Evolutionary conservation across 1,140 invertebrate species (phyloP).

Genomic region (Ectropis grisescens): DNA sequence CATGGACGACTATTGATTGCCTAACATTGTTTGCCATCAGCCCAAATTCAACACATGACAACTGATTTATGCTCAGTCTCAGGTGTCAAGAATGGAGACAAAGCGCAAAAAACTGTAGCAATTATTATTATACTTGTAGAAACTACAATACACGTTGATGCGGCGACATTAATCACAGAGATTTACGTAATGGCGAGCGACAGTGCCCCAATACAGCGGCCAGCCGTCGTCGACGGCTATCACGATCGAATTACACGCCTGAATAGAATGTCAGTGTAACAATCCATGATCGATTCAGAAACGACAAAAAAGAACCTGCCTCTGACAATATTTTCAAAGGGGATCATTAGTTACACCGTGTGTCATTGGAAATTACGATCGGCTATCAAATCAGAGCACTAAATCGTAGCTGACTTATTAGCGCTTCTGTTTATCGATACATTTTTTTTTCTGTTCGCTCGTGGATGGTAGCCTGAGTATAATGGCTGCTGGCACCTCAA

Average conservation of each 20-base stretch:
- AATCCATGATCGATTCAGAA: conserved; percentile 11
- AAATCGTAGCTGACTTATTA: conserved; percentile 9
- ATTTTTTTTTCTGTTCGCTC: conserved; percentile 9
- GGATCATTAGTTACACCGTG: conserved; percentile 22
- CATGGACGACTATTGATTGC: conserved; percentile 47
- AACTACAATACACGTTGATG: conserved; percentile 31
- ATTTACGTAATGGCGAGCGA: conserved; percentile 24
- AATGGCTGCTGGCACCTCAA: conserved; percentile 22
- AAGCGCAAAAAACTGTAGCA: conserved; percentile 36
- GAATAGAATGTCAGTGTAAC: conserved; percentile 6
- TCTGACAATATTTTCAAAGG: conserved; percentile 23
- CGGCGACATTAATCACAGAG: conserved; percentile 45
- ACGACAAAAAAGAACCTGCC: conserved; percentile 13
- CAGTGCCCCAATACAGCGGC: conserved; percentile 22
- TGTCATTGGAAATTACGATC: conserved; percentile 17
- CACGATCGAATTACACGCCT: conserved; percentile 14
- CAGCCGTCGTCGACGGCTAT: conserved; percentile 28
- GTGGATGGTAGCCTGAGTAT: conserved; percentile 8
- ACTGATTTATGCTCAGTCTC: conserved; percentile 54
- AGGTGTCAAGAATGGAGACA: conserved; percentile 47
- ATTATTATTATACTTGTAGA: conserved; percentile 38
- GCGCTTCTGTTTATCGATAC: conserved; percentile 22
- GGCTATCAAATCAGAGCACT: conserved; percentile 21
- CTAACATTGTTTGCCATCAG: conserved; percentile 33
- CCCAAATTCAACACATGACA: conserved; percentile 52